phyloP scores from a whole-genome alignment of 1,140 invertebrate species.

The Panulirus ornatus region DNA sequence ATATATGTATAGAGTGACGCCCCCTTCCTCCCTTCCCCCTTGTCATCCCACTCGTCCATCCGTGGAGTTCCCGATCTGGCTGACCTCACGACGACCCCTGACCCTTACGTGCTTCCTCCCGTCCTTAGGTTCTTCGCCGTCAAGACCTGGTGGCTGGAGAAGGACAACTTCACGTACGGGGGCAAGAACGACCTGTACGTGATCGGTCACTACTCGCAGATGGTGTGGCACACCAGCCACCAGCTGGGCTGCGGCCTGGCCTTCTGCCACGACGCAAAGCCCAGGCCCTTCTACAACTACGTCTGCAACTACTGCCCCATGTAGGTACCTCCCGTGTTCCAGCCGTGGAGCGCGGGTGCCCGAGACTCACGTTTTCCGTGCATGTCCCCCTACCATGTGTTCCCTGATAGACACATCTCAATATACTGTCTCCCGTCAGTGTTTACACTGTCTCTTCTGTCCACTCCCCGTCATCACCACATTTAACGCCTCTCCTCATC shows the following conservation, averaged over 20 bases:
- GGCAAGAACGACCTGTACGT: slow-evolving; percentile 82
- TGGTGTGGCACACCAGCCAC: slow-evolving; percentile 89
- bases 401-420: too few species aligned
- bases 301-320: slow-evolving; percentile 93
- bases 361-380: too few species aligned
- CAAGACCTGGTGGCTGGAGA: slow-evolving; percentile 88
- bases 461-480: background rate
- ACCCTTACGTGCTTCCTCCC: too few species aligned
- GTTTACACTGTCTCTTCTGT: background rate
- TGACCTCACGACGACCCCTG: too few species aligned
- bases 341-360: background rate
- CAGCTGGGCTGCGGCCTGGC: slow-evolving; percentile 88
- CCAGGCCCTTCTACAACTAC: slow-evolving; percentile 86
- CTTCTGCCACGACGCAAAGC: slow-evolving; percentile 82
- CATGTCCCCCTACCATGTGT: background rate
- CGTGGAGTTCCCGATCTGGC: too few species aligned
- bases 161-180: slow-evolving; percentile 87
- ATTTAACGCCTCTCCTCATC: background rate
- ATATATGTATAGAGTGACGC: too few species aligned
- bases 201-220: slow-evolving; percentile 90
- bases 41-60: too few species aligned
- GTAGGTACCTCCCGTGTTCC: slow-evolving; percentile 80
- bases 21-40: too few species aligned
- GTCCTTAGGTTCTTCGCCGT: slow-evolving; percentile 90
- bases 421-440: background rate